These are phyloP conservation scores for Nymphalis io DNA, from an alignment of 1,140 invertebrate species.

Conservation along the genomic window DNA sequence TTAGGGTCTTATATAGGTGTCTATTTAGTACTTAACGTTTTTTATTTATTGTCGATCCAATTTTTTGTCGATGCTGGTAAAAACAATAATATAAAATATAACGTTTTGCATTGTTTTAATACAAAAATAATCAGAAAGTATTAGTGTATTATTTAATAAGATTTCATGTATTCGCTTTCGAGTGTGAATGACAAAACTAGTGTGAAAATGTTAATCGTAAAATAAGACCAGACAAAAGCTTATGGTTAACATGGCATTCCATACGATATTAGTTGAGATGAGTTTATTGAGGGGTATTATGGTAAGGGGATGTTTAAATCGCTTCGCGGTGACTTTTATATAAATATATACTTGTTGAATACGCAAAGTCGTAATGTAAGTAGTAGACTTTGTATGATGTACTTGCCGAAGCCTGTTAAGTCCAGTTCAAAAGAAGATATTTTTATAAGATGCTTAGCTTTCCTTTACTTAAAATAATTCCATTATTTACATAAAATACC, in stretches of 20 bases:
- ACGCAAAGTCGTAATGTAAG: constrained; percentile 46
- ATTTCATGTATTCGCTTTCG: constrained; percentile 3
- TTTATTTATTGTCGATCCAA: constrained; percentile 16
- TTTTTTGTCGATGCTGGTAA: not conserved
- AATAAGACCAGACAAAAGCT: constrained; percentile 16
- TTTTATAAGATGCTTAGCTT: constrained; percentile 80
- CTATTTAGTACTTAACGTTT: constrained; percentile 22
- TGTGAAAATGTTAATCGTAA: constrained; percentile 10
- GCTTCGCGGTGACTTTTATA: constrained; percentile 43
- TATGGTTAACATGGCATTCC: constrained; percentile 52
- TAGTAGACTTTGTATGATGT: constrained; percentile 43
- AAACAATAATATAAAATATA: not conserved
- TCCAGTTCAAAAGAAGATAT: constrained; percentile 72
- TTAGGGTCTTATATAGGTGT: constrained; percentile 43
- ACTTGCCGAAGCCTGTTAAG: constrained; percentile 65
- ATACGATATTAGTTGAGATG: constrained; percentile 39
- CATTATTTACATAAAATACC: constrained; percentile 74
- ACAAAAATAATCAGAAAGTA: constrained; percentile 16
- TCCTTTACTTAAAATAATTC: constrained; percentile 72
- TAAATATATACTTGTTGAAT: constrained; percentile 49
- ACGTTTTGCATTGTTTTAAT: not conserved
- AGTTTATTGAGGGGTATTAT: constrained; percentile 23
- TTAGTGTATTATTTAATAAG: constrained; percentile 16
- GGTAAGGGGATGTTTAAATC: constrained; percentile 32
- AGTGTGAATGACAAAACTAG: constrained; percentile 7